phyloP scores from a whole-genome alignment of 2,113 vertebrate species.

The Atlantisia rogersi region DNA sequence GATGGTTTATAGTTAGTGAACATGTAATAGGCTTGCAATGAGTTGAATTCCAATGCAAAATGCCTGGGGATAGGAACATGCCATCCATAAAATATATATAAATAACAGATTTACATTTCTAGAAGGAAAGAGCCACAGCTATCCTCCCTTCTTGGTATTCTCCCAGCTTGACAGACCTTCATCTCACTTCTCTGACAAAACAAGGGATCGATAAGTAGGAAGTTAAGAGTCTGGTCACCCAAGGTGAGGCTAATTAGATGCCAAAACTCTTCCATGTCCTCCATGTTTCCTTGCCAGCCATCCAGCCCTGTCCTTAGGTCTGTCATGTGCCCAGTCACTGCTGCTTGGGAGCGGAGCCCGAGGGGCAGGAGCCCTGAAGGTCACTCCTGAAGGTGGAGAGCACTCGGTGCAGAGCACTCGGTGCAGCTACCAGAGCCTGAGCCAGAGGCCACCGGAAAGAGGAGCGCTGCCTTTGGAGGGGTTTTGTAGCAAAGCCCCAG shows the following conservation, averaged over 20 bases:
- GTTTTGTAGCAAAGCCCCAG: fast-evolving
- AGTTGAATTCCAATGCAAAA: conserved; percentile 83
- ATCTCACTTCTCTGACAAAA: fast-evolving
- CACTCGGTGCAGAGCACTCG: neutral
- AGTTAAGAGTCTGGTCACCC: neutral
- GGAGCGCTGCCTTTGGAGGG: neutral
- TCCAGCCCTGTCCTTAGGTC: neutral
- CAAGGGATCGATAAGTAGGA: neutral
- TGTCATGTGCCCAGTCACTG: neutral
- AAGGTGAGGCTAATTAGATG: neutral
- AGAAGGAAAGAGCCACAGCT: neutral
- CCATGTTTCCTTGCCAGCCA: neutral
- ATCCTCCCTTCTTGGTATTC: neutral
- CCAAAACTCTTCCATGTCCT: neutral
- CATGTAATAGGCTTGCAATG: conserved; percentile 79
- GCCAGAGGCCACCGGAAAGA: neutral
- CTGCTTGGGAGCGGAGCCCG: neutral
- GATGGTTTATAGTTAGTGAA: conserved; percentile 87
- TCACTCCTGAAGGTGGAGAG: conserved; percentile 27
- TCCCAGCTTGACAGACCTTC: neutral
- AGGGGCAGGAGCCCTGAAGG: conserved; percentile 21
- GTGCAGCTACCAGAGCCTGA: neutral
- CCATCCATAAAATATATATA: conserved; percentile 65
- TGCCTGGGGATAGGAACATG: conserved; percentile 81
- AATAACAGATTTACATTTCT: conserved; percentile 61